Conservation (phyloP, 2,113 vertebrate genomes). For the Struthio camelus region DNA sequence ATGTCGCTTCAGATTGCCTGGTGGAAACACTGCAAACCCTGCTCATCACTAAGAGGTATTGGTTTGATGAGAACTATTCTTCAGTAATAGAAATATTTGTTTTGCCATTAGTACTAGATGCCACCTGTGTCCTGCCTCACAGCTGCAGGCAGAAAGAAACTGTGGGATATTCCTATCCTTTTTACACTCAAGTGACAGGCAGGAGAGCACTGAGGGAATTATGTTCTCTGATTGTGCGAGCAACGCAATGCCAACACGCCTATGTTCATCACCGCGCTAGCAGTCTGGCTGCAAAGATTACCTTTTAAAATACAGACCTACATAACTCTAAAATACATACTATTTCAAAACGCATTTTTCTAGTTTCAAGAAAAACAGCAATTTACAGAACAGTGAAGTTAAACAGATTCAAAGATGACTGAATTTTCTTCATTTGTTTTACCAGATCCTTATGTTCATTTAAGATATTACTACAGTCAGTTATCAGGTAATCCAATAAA, state of each 20-base stretch:
- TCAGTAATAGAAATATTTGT: not conserved
- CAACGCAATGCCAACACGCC: not conserved
- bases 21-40: not conserved
- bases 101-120: not conserved
- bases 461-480: not conserved
- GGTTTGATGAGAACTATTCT: not conserved
- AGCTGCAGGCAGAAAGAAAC: not conserved
- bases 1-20: not conserved
- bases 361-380: not conserved
- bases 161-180: not conserved
- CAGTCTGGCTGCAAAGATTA: not conserved
- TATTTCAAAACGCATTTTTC: not conserved
- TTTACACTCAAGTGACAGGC: not conserved
- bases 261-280: not conserved
- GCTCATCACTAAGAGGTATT: not conserved
- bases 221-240: not conserved
- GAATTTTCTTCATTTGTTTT: not conserved
- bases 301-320: not conserved
- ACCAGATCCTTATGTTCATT: not conserved
- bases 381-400: not conserved
- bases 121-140: not conserved
- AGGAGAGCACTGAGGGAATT: not conserved
- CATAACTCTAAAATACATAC: not conserved
- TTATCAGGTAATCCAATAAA: not conserved
- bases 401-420: not conserved